Base-by-base conservation (phyloP, 2,797 vertebrate species). In the Craterocephalus amniculus region DNA sequence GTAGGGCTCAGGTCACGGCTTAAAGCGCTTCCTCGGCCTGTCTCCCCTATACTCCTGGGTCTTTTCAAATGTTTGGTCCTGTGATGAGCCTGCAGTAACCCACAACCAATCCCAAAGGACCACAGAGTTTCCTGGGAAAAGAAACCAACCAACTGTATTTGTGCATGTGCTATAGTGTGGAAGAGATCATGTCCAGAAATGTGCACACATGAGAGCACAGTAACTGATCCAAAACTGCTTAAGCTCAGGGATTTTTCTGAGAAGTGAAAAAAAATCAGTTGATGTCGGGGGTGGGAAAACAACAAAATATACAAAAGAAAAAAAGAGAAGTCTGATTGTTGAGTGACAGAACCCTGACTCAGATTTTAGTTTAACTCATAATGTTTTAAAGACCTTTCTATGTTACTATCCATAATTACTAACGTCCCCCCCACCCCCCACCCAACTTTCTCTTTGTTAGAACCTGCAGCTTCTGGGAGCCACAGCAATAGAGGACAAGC, bases 401-500 rank as follows among this genome's bases (percentile, higher is more conserved):
- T 66, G 36, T 66, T 75, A 18, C 67, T 43, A 69, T 69, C 45
- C 36, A 67, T 61, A 68, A 70, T 83, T 60, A 55, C 55, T 72
- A n/a, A 62, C 40, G 56, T 82, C 10, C 35, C 3, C 38, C 38
- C 4, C 12, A 38, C 36, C 36, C 36, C 5, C 69, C 56, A 26
- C 26, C 13, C 57, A 1, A 26, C 26, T 69, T 59, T 81, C 54
- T 69, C 20, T 77, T 55, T 9, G 51, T 43, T 79, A 99, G 97
- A 99, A 99, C 89, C 94, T 99, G 90, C 97, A 98, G 83, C 93
- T 99, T 43, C 94, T 99, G 16, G 98, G 98, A 65, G 98, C 98
- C 88, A 99, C 97, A 36, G 98, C 97, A 24, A 99, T 99, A 57
- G 98, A 99, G 84, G 98, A 99, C 88, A 97, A 96, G 83, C 95